Evolutionary conservation across 2,888 invertebrate species (phyloP).

Genomic region (Cataglyphis rosenhaueri): DNA sequence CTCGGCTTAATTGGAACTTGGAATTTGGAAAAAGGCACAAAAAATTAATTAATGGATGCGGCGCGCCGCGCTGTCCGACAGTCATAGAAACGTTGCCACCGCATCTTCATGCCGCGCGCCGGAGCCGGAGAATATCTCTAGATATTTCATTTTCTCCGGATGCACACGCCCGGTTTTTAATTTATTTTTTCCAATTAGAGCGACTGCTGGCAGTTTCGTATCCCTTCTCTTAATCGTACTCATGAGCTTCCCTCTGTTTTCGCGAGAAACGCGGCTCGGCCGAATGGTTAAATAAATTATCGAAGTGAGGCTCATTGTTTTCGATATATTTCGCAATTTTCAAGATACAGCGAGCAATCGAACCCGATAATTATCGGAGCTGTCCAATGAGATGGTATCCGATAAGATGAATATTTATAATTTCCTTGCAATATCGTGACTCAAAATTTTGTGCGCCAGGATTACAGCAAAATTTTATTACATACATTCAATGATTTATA

Average conservation of each 20-base stretch:
- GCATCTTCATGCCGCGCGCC: background rate
- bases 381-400: background rate
- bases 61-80: background rate
- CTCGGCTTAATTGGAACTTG: slow-evolving; percentile 61
- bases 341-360: background rate
- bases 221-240: slow-evolving; percentile 37
- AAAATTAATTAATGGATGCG: slow-evolving; percentile 55
- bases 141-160: slow-evolving; percentile 14
- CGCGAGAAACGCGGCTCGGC: background rate
- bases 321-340: slow-evolving; percentile 11
- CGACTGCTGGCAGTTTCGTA: slow-evolving; percentile 7
- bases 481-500: background rate
- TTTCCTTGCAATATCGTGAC: background rate
- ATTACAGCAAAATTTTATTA: background rate
- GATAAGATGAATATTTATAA: slow-evolving; percentile 15
- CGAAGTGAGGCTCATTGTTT: background rate
- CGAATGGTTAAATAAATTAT: background rate
- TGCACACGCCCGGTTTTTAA: slow-evolving; percentile 32
- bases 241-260: slow-evolving; percentile 7
- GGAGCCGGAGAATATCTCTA: background rate
- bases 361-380: slow-evolving; percentile 24
- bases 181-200: slow-evolving; percentile 48
- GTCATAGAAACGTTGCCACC: slow-evolving; percentile 27
- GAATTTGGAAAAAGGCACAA: slow-evolving; percentile 55
- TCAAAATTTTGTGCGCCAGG: background rate